Percentiles rank a stretch among this genome's conserved stretches.
Evolutionary conservation across 2,113 vertebrate genomes (phyloP).

Genomic region (Erinaceus europaeus): DNA sequence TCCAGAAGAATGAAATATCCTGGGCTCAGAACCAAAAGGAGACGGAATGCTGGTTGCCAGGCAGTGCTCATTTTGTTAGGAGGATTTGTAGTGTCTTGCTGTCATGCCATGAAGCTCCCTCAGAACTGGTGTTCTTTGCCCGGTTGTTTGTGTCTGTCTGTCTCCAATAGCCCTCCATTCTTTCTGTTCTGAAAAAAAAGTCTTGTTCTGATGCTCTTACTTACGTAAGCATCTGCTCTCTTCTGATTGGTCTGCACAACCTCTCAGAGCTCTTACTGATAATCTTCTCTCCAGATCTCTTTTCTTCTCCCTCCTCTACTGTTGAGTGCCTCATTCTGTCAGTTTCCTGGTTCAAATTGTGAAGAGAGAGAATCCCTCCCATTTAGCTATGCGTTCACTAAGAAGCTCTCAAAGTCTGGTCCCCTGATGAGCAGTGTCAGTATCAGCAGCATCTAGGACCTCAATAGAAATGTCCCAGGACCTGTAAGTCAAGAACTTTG

Average conservation of each 20-base stretch:
- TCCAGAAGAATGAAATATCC: not conserved
- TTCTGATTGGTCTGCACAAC: not conserved
- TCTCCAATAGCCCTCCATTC: not conserved
- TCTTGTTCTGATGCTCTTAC: not conserved
- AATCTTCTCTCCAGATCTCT: not conserved
- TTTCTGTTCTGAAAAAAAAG: not conserved
- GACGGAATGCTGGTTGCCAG: not conserved
- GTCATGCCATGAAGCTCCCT: fast-evolving
- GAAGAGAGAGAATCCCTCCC: not conserved
- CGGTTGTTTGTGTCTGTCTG: not conserved
- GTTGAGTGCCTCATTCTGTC: not conserved
- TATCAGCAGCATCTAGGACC: not conserved
- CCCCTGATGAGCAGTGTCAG: not conserved
- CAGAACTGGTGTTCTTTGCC: not conserved
- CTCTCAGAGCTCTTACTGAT: not conserved
- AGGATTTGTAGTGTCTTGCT: not conserved
- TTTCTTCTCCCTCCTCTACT: not conserved
- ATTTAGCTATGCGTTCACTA: not conserved
- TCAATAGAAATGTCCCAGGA: not conserved
- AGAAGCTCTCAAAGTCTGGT: not conserved
- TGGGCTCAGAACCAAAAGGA: not conserved
- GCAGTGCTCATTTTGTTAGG: not conserved
- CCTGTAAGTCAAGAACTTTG: not conserved
- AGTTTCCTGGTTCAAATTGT: not conserved
- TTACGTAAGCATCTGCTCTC: not conserved